phyloP scores from a whole-genome alignment of 2,797 vertebrate species.

The Scolopax bukidnonensis region DNA sequence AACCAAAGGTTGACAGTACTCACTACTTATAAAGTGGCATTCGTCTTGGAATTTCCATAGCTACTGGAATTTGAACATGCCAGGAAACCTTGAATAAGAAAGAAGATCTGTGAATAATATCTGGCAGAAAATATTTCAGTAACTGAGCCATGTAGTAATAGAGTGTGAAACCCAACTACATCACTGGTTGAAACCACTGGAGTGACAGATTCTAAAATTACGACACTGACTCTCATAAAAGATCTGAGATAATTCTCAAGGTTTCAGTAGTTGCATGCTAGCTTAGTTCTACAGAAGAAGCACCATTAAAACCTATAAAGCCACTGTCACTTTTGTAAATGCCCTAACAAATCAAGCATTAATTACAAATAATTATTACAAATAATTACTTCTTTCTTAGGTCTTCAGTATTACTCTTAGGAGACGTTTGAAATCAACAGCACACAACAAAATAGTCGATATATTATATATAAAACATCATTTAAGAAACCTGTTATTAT shows the following conservation, averaged over 20 bases:
- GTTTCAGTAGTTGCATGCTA: neutral
- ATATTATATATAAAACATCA: neutral
- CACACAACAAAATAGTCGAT: neutral
- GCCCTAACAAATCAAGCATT: neutral
- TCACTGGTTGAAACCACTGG: neutral
- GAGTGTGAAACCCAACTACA: neutral
- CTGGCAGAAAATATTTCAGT: neutral
- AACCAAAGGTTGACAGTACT: neutral
- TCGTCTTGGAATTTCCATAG: neutral
- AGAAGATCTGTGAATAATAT: neutral
- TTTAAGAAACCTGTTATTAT: neutral
- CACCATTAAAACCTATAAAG: neutral
- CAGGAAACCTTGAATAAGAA: neutral
- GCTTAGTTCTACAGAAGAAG: neutral
- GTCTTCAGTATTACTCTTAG: neutral
- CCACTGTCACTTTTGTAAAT: neutral
- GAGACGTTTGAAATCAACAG: neutral
- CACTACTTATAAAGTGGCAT: neutral
- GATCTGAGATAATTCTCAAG: neutral
- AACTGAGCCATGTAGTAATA: neutral
- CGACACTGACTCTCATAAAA: neutral
- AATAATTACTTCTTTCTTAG: neutral
- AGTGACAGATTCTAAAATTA: constrained; percentile 21
- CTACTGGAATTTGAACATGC: neutral
- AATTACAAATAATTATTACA: neutral